Evolutionary conservation across 1,140 invertebrate species (phyloP).

Genomic region (Atta texana): DNA sequence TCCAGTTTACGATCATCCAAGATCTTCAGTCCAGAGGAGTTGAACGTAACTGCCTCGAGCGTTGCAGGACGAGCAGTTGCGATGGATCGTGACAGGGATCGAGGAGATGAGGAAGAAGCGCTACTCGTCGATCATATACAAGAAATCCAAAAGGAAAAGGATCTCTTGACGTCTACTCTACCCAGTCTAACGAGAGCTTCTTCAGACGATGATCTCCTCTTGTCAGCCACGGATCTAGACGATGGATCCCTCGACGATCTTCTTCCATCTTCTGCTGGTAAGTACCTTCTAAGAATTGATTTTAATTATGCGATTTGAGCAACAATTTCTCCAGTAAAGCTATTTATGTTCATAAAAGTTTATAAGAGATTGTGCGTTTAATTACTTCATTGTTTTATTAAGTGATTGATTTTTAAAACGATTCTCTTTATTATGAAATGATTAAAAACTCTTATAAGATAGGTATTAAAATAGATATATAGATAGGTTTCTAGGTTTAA

Average conservation of each 20-base stretch:
- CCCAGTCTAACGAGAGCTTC: constrained; percentile 92
- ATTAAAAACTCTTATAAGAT: neutral
- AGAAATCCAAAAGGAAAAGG: constrained; percentile 93
- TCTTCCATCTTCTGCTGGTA: constrained; percentile 83
- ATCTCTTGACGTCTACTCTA: constrained; percentile 92
- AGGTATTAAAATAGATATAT: neutral
- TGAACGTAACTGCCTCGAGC: constrained; percentile 83
- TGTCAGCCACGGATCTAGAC: constrained; percentile 90
- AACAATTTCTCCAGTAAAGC: constrained; percentile 21
- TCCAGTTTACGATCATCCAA: constrained; percentile 91
- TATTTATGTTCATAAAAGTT: constrained; percentile 15
- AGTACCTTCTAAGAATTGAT: constrained; percentile 52
- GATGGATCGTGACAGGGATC: constrained; percentile 81
- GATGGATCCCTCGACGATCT: constrained; percentile 90
- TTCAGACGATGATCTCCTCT: constrained; percentile 94
- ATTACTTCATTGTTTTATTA: constrained; percentile 8
- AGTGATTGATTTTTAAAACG: neutral
- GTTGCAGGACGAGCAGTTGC: constrained; percentile 78
- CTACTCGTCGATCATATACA: constrained; percentile 91
- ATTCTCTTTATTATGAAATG: neutral
- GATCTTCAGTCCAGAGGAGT: constrained; percentile 89
- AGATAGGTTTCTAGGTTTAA: constrained; percentile 34
- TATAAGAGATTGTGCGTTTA: neutral
- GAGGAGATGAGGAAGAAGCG: constrained; percentile 89
- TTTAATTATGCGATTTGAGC: neutral